Base-by-base conservation (phyloP, 2,888 invertebrate species). In the Pandemis heparana region DNA sequence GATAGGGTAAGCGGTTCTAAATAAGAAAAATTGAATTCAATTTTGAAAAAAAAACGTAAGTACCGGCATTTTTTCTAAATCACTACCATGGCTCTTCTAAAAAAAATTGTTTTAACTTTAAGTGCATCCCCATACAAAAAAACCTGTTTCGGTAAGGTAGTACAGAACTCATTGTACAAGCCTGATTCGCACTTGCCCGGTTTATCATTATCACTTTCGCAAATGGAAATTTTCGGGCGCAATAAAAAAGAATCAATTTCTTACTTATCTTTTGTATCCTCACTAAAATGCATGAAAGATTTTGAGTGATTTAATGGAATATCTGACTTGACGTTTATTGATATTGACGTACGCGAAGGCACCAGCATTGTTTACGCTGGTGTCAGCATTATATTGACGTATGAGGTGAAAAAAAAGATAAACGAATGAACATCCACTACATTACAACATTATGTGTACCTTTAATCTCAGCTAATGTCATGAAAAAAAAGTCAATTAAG, bases 241-340 rank as follows among this genome's bases (percentile, higher is more conserved):
- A 56, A 56, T 56, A 23, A 12, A 56, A 56, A 56, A 0, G 4
- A 56, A 56, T 23, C 14, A 39, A 14, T 16, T 10, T 56, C 23
- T 56, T 56, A 12, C 56, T 4, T 56, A 56, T 56, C 23, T n/a
- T 23, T 56, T 56, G 23, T 0, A 23, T 18, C 23, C 23, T 23
- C 9, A 23, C 56, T 56, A 56, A 51, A 56, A 12, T 56, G 23
- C 23, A 12, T 23, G 56, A 56, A 56, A 12, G 5, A 46, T 51
- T 39, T 63, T 56, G 12, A 63, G n/a, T 59, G 51, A 51, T 65
- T n/a, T 23, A 60, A 46, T 61, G 51, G 61, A 64, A 64, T 64
- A 14, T 66, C 32, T 68, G n/a, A 14, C 46, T 46, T 70, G 70
- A 56, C 70, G 62, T 51, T 62, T 70, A 70, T 70, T 63, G 53